Conservation (phyloP, 2,113 vertebrate species). For the Malurus alboscapulatus region DNA sequence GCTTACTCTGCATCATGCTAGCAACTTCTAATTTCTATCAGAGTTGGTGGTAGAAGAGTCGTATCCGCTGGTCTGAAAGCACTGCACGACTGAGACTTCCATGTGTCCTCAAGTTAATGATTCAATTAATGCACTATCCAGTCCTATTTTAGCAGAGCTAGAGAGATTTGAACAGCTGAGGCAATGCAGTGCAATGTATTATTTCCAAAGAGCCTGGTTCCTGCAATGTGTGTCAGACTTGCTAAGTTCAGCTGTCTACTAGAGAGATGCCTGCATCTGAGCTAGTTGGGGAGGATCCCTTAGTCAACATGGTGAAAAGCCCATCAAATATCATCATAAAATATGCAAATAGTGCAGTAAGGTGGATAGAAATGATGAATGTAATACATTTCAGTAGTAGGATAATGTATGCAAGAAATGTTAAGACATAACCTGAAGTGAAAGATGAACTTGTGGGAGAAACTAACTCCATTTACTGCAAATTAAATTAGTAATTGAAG, state of each 20-base stretch:
- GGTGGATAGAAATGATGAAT: neutral
- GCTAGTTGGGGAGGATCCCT: neutral
- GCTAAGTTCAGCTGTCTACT: neutral
- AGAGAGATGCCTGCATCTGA: neutral
- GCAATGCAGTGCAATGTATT: neutral
- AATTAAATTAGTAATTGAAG: neutral
- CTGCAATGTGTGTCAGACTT: neutral
- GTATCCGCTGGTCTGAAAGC: neutral
- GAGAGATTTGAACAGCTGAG: neutral
- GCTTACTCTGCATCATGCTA: neutral
- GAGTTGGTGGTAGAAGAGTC: neutral
- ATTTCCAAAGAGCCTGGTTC: neutral
- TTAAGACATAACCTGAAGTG: neutral
- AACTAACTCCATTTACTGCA: neutral
- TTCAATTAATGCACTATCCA: neutral
- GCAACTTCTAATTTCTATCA: neutral
- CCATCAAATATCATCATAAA: neutral
- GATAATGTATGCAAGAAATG: fast-evolving
- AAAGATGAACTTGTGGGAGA: neutral
- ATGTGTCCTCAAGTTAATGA: neutral
- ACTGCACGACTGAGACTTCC: neutral
- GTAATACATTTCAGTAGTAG: neutral
- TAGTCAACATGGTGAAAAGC: neutral
- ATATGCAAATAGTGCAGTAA: neutral
- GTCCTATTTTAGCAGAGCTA: neutral